Conservation (phyloP, 1,140 invertebrate species). For the Bradysia coprophila region DNA sequence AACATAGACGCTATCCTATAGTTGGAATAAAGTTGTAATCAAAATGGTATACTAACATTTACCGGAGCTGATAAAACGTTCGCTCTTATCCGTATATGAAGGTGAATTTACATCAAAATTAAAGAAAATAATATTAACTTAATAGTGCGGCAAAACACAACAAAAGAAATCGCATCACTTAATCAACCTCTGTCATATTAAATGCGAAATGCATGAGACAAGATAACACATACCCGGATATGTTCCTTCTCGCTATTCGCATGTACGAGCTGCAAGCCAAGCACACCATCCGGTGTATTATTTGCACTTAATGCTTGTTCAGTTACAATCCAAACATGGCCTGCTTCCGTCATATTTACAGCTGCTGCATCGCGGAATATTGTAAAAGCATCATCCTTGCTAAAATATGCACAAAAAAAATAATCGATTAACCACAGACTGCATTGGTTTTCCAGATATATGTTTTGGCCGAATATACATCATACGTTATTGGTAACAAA, state of each 20-base stretch:
- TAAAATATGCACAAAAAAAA: constrained; percentile 22
- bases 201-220: too few relatives aligned
- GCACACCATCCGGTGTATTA: constrained; percentile 70
- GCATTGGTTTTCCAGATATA: too few relatives aligned
- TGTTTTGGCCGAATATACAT: too few relatives aligned
- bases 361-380: constrained; percentile 76
- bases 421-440: neutral
- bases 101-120: too few relatives aligned
- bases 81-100: too few relatives aligned
- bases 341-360: constrained; percentile 76
- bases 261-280: constrained; percentile 77
- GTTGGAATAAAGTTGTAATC: too few relatives aligned
- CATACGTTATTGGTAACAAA: too few relatives aligned
- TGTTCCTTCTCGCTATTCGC: constrained; percentile 75
- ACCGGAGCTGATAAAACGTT: neutral
- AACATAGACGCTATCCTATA: constrained; percentile 45
- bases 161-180: too few relatives aligned
- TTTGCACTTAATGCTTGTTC: constrained; percentile 77
- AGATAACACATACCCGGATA: constrained; percentile 39
- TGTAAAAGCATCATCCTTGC: constrained; percentile 71
- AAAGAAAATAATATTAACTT: too few relatives aligned
- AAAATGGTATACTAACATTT: constrained; percentile 7
- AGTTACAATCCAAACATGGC: constrained; percentile 94
- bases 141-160: too few relatives aligned
- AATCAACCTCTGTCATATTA: too few relatives aligned